phyloP scores from a whole-genome alignment of 1,140 invertebrate species.

The Trachelipus rathkii region DNA sequence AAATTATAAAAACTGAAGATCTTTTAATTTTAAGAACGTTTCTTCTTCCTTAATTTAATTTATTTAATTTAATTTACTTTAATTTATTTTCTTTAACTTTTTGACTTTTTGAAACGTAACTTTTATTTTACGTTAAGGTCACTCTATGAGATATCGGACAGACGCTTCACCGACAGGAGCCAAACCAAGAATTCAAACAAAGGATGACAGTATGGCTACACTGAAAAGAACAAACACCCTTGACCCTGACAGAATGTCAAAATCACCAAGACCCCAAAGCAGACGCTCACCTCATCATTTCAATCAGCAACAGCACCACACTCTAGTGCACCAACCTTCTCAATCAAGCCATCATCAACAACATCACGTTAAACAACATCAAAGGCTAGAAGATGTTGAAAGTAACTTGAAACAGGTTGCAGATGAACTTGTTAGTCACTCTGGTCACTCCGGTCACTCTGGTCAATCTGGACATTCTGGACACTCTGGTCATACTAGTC shows the following conservation, averaged over 20 bases:
- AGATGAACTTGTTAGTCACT: neutral
- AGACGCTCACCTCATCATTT: conserved; percentile 3
- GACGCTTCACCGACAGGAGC: neutral
- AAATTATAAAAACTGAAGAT: too few relatives aligned
- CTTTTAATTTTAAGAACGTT: too few relatives aligned
- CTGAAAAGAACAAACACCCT: neutral
- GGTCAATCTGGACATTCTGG: too few relatives aligned
- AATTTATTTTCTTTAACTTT: too few relatives aligned
- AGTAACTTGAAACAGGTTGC: neutral
- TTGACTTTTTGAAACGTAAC: too few relatives aligned
- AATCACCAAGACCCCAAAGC: neutral
- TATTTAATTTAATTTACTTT: too few relatives aligned
- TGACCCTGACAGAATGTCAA: neutral
- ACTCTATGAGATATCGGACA: neutral
- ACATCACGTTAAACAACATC: neutral
- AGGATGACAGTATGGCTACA: neutral
- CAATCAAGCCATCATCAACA: neutral
- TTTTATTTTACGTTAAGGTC: neutral
- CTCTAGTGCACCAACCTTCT: neutral
- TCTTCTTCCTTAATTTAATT: too few relatives aligned
- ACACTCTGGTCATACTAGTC: too few relatives aligned
- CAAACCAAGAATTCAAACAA: neutral
- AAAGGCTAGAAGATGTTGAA: neutral
- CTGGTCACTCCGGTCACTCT: neutral
- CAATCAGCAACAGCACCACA: neutral